phyloP scores from a whole-genome alignment of 2,888 invertebrate genomes.

The Caenorhabditis drosophilae region DNA sequence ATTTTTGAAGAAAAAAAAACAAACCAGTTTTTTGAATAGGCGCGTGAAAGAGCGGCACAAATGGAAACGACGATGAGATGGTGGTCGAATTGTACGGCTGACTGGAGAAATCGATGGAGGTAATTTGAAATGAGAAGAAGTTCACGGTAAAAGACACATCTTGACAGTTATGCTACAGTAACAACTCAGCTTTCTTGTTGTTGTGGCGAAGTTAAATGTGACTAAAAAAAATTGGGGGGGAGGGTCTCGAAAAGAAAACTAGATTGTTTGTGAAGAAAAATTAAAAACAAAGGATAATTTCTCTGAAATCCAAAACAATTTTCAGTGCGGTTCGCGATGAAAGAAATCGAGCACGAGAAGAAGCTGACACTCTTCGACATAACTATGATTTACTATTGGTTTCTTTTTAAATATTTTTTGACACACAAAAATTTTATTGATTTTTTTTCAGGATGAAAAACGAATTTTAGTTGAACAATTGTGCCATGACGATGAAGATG shows the following conservation, averaged over 20 bases:
- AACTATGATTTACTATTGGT: conserved; percentile 29
- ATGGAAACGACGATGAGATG: conserved; percentile 99
- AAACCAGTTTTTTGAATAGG: too few species aligned
- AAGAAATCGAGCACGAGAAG: conserved; percentile 88
- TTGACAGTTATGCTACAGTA: too few species aligned
- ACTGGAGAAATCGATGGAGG: conserved; percentile 91
- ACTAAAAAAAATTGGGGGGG: too few species aligned
- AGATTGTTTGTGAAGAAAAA: conserved; percentile 2
- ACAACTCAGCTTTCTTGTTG: too few species aligned
- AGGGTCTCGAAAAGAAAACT: neutral
- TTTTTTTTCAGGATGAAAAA: conserved; percentile 23
- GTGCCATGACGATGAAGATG: conserved; percentile 8
- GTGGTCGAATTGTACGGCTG: conserved; percentile 98
- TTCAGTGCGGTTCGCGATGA: conserved; percentile 77
- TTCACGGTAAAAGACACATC: too few species aligned
- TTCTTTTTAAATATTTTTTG: neutral
- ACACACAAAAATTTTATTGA: neutral
- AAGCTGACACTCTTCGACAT: conserved; percentile 71
- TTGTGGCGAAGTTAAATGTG: too few species aligned
- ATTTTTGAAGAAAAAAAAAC: too few species aligned
- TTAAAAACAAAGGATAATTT: neutral
- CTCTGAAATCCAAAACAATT: neutral
- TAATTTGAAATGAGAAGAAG: conserved; percentile 78
- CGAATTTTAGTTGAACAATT: conserved; percentile 12
- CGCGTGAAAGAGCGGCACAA: conserved; percentile 88